Percentiles rank a stretch among this genome's conserved stretches.
Evolutionary conservation across 2,797 vertebrate species (phyloP).

Genomic region (Sandelia bainsii): DNA sequence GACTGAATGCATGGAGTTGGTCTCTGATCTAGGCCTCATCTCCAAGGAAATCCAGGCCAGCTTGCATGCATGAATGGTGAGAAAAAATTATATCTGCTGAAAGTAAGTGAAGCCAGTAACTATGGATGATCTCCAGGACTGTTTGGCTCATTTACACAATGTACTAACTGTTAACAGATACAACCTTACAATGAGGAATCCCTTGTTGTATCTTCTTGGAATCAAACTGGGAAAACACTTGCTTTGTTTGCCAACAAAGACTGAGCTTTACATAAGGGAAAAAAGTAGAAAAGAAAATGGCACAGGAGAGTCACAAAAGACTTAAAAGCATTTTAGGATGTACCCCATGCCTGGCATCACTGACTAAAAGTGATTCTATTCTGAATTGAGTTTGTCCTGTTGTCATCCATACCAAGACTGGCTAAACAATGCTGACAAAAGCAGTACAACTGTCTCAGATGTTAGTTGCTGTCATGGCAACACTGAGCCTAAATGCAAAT

Average conservation of each 20-base stretch:
- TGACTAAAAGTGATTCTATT: background rate
- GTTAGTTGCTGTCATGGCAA: conserved; percentile 49
- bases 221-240: conserved; percentile 17
- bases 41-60: conserved; percentile 69
- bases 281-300: background rate
- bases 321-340: background rate
- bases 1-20: conserved; percentile 59
- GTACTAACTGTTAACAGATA: background rate
- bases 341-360: background rate
- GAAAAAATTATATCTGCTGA: conserved; percentile 34
- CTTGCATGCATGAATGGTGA: conserved; percentile 60
- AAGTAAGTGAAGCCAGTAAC: conserved; percentile 15
- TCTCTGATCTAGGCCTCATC: conserved; percentile 70
- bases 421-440: background rate
- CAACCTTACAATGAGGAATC: conserved; percentile 10
- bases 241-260: background rate
- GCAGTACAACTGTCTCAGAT: conserved; percentile 18
- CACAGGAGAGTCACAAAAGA: conserved; percentile 24
- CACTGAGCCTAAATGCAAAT: conserved; percentile 42
- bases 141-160: conserved; percentile 17
- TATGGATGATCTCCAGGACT: conserved; percentile 18
- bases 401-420: background rate
- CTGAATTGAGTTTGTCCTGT: background rate
- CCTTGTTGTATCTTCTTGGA: conserved; percentile 4
- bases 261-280: background rate